Evolutionary conservation across 2,113 vertebrate genomes (phyloP), one percentile per base, ranked within the genome.

Genomic region (Rhynchomys soricoides): DNA sequence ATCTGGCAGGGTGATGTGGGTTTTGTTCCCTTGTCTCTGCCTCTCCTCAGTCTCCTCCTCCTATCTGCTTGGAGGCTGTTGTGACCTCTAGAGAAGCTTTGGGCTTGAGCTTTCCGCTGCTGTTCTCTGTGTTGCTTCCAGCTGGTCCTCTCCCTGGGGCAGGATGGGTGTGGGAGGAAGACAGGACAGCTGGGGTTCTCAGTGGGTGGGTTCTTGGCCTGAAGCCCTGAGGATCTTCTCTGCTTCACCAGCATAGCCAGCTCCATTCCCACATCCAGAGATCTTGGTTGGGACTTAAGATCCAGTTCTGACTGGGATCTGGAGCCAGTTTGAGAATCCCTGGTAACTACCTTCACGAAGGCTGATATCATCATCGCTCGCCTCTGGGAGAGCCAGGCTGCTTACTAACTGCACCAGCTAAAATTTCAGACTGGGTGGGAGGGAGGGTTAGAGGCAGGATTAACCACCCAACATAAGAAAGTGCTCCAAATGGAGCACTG

Each of bases 151-250:
- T 97, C 95, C 95, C 93, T 83, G 90, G 87, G 96, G 95, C 95
- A 83, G 96, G 92, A 79, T 79, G 95, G 95, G 75, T 93, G 97
- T 97, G 91, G 97, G 97, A 95, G 96, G 95, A 92, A 83, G 81
- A 88, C 0, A 75, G 95, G 92, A 95, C 93, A 89, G 96, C 91
- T 96, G 95, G 79, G 89, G 95, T 97, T 94, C 95, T 97, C 59
- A 93, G 91, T 89, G 86, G 97, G 95, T 97, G 97, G 97, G 97
- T 85, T 96, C 90, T 89, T 70, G 95, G 94, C 62, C 62, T 55
- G 92, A 90, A 95, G 57, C 37, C 3, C 43, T 90, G 90, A 90
- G 77, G 7, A 96, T 90, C 86, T 95, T 31, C 77, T 85, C 93
- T 22, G 48, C 91, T 3, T 90, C 68, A 86, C 74, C 31, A 17